Evolutionary conservation across 2,113 vertebrate genomes (phyloP).

Genomic region (Campylorhamphus procurvoides): DNA sequence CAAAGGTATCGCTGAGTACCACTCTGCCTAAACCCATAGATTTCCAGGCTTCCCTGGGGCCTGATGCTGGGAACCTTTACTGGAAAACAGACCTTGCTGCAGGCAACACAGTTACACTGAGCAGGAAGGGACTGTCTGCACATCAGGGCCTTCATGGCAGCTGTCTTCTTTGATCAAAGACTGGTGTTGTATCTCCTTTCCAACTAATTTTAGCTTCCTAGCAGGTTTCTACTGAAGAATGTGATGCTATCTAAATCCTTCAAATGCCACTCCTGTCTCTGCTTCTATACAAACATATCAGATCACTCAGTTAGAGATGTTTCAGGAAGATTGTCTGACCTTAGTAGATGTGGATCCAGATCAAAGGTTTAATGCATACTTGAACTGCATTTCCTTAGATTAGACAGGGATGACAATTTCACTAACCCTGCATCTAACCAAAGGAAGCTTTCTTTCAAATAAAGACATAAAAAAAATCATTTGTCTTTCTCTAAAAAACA

Average conservation of each 20-base stretch:
- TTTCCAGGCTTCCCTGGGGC: not conserved
- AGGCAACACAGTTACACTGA: not conserved
- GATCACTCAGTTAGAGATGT: not conserved
- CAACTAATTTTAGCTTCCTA: not conserved
- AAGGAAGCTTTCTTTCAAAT: slow-evolving; percentile 24
- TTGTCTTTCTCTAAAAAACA: not conserved
- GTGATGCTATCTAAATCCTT: not conserved
- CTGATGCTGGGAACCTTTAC: not conserved
- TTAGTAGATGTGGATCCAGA: slow-evolving; percentile 26
- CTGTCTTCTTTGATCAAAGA: slow-evolving; percentile 7
- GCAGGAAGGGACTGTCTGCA: not conserved
- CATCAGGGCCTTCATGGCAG: not conserved
- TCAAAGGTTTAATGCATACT: slow-evolving; percentile 19
- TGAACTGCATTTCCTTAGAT: slow-evolving; percentile 9
- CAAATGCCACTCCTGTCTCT: not conserved
- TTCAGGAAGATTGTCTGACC: not conserved
- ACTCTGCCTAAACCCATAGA: not conserved
- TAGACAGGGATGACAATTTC: not conserved
- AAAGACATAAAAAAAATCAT: not conserved
- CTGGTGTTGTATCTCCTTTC: not conserved
- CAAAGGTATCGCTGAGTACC: not conserved
- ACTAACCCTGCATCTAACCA: slow-evolving; percentile 9
- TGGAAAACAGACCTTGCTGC: not conserved
- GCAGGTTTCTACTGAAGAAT: not conserved
- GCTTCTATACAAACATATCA: not conserved